Base-by-base conservation (phyloP, 2,797 vertebrate genomes). In the Basileuterus tristriatus region DNA sequence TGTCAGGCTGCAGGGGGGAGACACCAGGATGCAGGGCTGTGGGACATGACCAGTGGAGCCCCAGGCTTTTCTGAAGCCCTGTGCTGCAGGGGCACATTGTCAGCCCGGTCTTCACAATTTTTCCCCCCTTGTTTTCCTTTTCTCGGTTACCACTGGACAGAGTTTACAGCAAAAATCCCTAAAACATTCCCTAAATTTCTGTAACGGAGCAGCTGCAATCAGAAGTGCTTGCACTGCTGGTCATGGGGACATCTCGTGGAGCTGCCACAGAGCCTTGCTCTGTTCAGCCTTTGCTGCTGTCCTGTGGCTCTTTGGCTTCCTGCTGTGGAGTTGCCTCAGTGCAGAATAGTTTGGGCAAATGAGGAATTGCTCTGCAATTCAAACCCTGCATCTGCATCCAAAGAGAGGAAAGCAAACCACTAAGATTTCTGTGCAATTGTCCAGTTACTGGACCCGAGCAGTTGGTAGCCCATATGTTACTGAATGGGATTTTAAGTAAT, bases 251-350 rank as follows among this genome's bases (percentile, higher is more conserved):
- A 60, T 24, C 87, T 88, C 27, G 2, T 8, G 56, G 60, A 89
- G 53, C 62, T 89, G 89, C 50, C 71, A 36, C 17, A 2, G n/a
- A 89, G 49, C 78, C 65, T 82, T 32, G 22, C 32, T 83, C 67
- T 70, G 8, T 56, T 86, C 44, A 30, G 55, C 74, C 69, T 26
- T 44, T 72, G 67, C 67, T 86, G 58, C 47, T 94, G 69, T 89
- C 81, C 92, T 95, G 7, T 56, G 85, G 72, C 50, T 92, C 65
- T 91, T 81, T 71, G 79, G 79, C 87, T 94, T 81, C 89, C 69
- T 75, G 59, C 84, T 91, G 44, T 8, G 43, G 44, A 82, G 47
- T n/a, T 85, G 72, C 36, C 65, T 85, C 82, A 60, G 43, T 14
- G 6, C 47, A n/a, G 76, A 87, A 84, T 52, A 92, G 55, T 79